Conservation (phyloP, 2,113 vertebrate species). For the Phalacrocorax carbo region DNA sequence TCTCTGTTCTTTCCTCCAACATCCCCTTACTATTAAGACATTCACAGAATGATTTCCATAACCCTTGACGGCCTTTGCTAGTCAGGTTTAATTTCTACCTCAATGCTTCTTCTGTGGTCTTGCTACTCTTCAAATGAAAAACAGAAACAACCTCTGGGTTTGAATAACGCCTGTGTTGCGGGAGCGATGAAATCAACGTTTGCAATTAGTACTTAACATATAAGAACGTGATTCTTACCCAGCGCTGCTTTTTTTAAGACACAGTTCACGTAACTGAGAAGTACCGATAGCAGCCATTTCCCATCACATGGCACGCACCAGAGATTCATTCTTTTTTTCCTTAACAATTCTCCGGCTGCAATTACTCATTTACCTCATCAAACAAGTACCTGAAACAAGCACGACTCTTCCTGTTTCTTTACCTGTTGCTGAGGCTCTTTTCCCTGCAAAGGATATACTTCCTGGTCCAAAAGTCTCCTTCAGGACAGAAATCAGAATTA, state of each 20-base stretch:
- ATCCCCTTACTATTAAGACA: not conserved
- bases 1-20: not conserved
- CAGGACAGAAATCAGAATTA: not conserved
- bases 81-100: not conserved
- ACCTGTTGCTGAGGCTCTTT: not conserved
- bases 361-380: not conserved
- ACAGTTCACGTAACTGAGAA: not conserved
- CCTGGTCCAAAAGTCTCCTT: not conserved
- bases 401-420: not conserved
- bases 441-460: not conserved
- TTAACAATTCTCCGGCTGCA: not conserved
- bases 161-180: not conserved
- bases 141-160: rapidly evolving
- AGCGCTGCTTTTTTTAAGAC: not conserved
- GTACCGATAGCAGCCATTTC: rapidly evolving
- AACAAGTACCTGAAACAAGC: not conserved
- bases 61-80: not conserved
- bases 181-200: not conserved
- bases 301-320: not conserved
- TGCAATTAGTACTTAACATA: not conserved
- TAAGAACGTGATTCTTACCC: not conserved
- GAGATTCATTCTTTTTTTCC: not conserved
- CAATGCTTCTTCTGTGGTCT: not conserved
- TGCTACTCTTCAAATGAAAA: not conserved
- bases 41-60: not conserved